A percentile compares a stretch with the other conserved stretches of the same genome.
Evolutionary conservation across 2,113 vertebrate species (phyloP).

Genomic region (Pheucticus melanocephalus): DNA sequence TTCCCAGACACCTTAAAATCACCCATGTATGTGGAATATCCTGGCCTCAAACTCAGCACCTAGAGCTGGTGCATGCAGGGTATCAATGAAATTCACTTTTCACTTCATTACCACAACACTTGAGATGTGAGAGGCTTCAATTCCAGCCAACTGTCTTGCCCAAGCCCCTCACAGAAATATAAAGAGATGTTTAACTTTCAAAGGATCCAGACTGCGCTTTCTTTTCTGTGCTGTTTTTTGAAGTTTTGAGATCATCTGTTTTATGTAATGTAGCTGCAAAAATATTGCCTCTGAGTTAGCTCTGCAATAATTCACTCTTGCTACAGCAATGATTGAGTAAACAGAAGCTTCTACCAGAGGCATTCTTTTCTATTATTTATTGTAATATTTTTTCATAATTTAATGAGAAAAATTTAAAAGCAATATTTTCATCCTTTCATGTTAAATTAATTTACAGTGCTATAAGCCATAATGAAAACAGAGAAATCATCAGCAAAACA

Average conservation of each 20-base stretch:
- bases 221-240: constrained; percentile 9
- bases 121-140: constrained; percentile 17
- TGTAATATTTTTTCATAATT: constrained; percentile 72
- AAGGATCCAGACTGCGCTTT: constrained; percentile 44
- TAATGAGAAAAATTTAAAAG: constrained; percentile 77
- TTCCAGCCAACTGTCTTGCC: not conserved
- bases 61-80: not conserved
- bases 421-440: constrained; percentile 78
- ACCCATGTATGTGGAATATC: not conserved
- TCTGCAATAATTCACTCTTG: constrained; percentile 69
- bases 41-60: not conserved
- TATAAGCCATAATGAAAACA: constrained; percentile 73
- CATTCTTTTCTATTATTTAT: constrained; percentile 79
- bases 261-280: constrained; percentile 67
- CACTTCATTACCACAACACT: constrained; percentile 20
- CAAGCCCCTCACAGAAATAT: not conserved
- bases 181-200: constrained; percentile 66
- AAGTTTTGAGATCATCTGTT: constrained; percentile 68
- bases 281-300: constrained; percentile 67
- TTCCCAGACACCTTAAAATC: not conserved
- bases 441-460: constrained; percentile 79
- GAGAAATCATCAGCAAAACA: constrained; percentile 67
- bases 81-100: constrained; percentile 42
- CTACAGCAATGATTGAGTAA: constrained; percentile 73
- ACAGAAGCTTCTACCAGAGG: constrained; percentile 72